Base-by-base conservation (phyloP, 2,888 invertebrate genomes). In the Mylabris sibirica region DNA sequence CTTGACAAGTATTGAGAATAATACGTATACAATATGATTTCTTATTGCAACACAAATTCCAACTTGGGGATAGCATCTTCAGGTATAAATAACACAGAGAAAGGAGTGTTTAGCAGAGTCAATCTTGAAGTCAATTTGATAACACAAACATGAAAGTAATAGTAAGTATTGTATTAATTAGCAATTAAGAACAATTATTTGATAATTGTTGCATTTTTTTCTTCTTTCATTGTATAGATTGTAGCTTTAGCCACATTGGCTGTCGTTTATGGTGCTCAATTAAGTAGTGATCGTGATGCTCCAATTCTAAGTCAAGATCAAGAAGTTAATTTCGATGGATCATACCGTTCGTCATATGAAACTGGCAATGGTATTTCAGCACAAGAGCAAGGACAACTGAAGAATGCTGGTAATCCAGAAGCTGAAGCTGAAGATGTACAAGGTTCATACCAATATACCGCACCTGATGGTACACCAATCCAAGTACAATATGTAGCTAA, bases 351-450 rank as follows among this genome's bases (percentile, higher is more conserved):
- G 12, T 72, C 77, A 35, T 89, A 85, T 76, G 87, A 88, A 76
- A 87, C 88, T 26, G 88, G 86, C 8, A 88, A 89, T 72, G 88
- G 88, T 30, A 79, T 79, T 34, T 59, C 77, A 0, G 86, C 82
- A 1, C 79, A 85, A 59, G 88, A 87, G 76, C 75, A 78, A 65
- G 83, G 82, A 22, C 65, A 69, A 9, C 60, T 81, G 75, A 83
- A 83, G 65, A 82, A 81, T 60, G 76, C 79, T 20, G 81, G 81
- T 22, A 74, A 75, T 35, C 67, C 72, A 41, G 81, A 82, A 6
- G 70, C 71, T 12, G 80, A 85, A 74, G 75, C 76, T 57, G 71
- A 69, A 59, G 77, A 78, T 72, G 76, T 79, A 22, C 68, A 69
- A 41, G 79, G 79, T 44, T 70, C 70, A 11, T 75, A 73, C 64